These are phyloP conservation scores for Petrocephalus schoutedeni DNA, from an alignment of 2,797 vertebrate species.

Conservation along the genomic window DNA sequence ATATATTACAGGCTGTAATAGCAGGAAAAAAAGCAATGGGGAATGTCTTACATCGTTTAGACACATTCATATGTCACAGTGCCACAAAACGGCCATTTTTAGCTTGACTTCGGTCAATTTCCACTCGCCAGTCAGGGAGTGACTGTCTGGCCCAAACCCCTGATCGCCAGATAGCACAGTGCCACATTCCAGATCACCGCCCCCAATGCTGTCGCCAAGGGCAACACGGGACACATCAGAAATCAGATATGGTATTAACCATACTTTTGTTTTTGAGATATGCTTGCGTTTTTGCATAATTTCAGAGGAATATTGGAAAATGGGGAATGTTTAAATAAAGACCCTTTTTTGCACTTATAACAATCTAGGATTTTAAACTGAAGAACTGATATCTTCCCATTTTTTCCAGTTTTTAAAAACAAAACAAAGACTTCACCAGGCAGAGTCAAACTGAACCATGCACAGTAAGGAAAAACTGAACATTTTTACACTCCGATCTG, in stretches of 20 bases:
- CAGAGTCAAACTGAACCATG: not conserved
- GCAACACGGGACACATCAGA: not conserved
- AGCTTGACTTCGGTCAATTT: not conserved
- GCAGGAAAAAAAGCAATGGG: not conserved
- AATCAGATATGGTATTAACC: not conserved
- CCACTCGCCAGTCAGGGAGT: not conserved
- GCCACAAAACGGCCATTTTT: not conserved
- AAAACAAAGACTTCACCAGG: not conserved
- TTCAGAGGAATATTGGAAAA: not conserved
- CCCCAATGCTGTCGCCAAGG: not conserved
- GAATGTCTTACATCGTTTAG: constrained; percentile 10
- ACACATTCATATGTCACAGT: not conserved
- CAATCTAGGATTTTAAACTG: not conserved
- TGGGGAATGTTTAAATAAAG: not conserved
- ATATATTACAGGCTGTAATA: not conserved
- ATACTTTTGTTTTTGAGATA: not conserved
- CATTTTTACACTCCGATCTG: not conserved
- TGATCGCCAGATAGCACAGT: constrained; percentile 7
- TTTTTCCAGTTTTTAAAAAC: constrained; percentile 6
- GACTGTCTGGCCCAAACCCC: not conserved
- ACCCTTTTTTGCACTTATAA: not conserved
- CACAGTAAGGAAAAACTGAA: not conserved
- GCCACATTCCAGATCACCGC: not conserved
- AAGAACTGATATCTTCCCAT: not conserved
- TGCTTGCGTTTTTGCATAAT: not conserved